A percentile compares a stretch with the other conserved stretches of the same genome.
phyloP scores from a whole-genome alignment of 2,797 vertebrate genomes.

The Phrynocephalus vlangalii region DNA sequence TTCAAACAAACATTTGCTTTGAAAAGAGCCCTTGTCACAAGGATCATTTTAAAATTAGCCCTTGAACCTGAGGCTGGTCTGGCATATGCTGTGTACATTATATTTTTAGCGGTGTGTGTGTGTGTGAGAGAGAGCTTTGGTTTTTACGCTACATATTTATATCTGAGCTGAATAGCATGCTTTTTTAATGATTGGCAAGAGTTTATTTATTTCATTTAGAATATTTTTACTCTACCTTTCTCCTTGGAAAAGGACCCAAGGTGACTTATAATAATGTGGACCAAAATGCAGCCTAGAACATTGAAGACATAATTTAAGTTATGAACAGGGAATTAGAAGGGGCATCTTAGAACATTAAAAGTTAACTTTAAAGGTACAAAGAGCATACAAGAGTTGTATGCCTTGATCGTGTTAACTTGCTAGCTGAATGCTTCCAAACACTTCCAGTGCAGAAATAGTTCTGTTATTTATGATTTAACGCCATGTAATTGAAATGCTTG shows the following conservation, averaged over 20 bases:
- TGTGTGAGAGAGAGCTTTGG: slow-evolving; percentile 37
- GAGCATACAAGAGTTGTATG: neutral
- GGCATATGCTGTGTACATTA: slow-evolving; percentile 50
- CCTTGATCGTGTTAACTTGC: slow-evolving; percentile 32
- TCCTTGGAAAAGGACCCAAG: no score
- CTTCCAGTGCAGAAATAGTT: slow-evolving; percentile 66
- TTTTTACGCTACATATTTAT: slow-evolving; percentile 42
- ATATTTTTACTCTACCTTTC: no score
- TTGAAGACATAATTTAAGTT: no score
- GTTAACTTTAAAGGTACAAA: no score
- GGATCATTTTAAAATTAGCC: slow-evolving; percentile 64
- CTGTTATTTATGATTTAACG: slow-evolving; percentile 71
- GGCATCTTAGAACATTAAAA: no score
- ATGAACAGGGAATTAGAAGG: no score
- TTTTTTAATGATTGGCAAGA: slow-evolving; percentile 39
- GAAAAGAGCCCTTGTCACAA: slow-evolving; percentile 53
- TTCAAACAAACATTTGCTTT: slow-evolving; percentile 4
- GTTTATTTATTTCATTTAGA: no score
- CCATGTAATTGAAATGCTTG: slow-evolving; percentile 65
- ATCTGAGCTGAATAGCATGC: slow-evolving; percentile 26
- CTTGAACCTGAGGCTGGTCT: slow-evolving; percentile 54
- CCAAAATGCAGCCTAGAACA: no score
- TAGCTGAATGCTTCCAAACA: slow-evolving; percentile 55
- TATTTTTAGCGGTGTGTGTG: slow-evolving; percentile 61
- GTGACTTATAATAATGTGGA: no score